phyloP scores from a whole-genome alignment of 35 echinoderm and acorn worm genomes.

The Lytechinus pictus region DNA sequence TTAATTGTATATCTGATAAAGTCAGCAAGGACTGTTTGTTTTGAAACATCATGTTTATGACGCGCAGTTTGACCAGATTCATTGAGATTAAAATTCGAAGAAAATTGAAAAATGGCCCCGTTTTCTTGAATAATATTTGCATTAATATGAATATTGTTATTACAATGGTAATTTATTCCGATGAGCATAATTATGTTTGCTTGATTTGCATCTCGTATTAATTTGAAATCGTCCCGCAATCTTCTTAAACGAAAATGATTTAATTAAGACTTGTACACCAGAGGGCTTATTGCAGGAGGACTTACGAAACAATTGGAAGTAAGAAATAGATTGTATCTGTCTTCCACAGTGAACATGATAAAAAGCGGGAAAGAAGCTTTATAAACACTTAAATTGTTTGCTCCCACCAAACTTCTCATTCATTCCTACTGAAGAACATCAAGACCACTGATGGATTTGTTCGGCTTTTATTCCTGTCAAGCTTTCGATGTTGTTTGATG shows the following conservation, averaged over 20 bases:
- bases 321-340: not conserved
- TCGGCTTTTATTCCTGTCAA: not conserved
- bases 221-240: too few relatives aligned
- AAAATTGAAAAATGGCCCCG: too few relatives aligned
- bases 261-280: not conserved
- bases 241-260: not conserved
- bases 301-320: not conserved
- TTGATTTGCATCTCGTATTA: too few relatives aligned
- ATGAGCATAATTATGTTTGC: too few relatives aligned
- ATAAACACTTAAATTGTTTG: not conserved
- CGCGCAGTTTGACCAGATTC: too few relatives aligned
- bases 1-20: too few relatives aligned
- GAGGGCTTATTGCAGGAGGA: not conserved
- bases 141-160: too few relatives aligned
- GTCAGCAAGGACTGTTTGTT: too few relatives aligned
- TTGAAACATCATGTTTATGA: too few relatives aligned
- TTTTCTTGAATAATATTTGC: too few relatives aligned
- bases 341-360: not conserved
- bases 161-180: too few relatives aligned
- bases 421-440: not conserved
- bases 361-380: not conserved
- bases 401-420: not conserved
- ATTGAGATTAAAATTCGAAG: too few relatives aligned
- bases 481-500: slow-evolving; percentile 28
- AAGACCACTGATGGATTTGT: not conserved